Evolutionary conservation across 2,888 invertebrate genomes (phyloP).

Genomic region (Apamea monoglypha): DNA sequence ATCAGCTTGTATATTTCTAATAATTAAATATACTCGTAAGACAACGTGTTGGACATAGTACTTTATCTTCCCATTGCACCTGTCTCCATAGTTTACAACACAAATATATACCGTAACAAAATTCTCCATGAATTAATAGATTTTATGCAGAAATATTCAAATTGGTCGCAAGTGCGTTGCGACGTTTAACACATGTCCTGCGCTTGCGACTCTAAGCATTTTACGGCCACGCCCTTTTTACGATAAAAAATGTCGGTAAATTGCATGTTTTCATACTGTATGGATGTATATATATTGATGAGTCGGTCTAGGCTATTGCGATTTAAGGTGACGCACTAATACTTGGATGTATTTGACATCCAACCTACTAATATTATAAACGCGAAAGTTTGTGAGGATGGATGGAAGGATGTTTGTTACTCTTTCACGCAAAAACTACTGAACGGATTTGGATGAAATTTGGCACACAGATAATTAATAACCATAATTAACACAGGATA

Average conservation of each 20-base stretch:
- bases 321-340: slow-evolving; percentile 34
- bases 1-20: slow-evolving; percentile 13
- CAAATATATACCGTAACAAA: slow-evolving; percentile 49
- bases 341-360: slow-evolving; percentile 3
- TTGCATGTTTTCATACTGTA: slow-evolving; percentile 58
- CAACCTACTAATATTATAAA: no score
- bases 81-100: slow-evolving; percentile 48
- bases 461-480: no score
- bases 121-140: slow-evolving; percentile 63
- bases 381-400: no score
- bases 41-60: slow-evolving; percentile 13
- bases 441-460: no score
- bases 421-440: no score
- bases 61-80: slow-evolving; percentile 36
- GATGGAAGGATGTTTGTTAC: no score
- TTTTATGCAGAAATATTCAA: slow-evolving; percentile 78
- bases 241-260: slow-evolving; percentile 66
- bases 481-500: no score
- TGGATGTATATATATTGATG: slow-evolving; percentile 61
- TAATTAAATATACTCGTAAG: slow-evolving; percentile 21
- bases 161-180: slow-evolving; percentile 67
- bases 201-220: slow-evolving; percentile 59
- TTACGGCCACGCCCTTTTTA: slow-evolving; percentile 70
- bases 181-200: slow-evolving; percentile 65
- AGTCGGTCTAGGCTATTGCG: slow-evolving; percentile 14